Percentiles rank a stretch among this genome's conserved stretches.
These are phyloP conservation scores for Carpatolechia fugitivella DNA, from an alignment of 2,888 invertebrate genomes.

Conservation along the genomic window DNA sequence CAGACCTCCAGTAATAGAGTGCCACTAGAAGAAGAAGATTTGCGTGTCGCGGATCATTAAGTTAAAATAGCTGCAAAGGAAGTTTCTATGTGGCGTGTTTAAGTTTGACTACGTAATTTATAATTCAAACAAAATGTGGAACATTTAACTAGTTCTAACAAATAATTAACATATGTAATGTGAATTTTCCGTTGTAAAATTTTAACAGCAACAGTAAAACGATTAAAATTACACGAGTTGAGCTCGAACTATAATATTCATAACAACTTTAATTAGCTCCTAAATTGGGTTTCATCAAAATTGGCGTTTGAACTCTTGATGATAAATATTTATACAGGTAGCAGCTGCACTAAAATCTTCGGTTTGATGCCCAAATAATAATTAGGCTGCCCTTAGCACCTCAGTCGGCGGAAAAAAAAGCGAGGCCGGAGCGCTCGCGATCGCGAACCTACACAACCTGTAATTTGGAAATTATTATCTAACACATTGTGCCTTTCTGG, in stretches of 20 bases:
- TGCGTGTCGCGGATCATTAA: background rate
- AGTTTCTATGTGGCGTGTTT: background rate
- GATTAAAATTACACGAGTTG: slow-evolving; percentile 4
- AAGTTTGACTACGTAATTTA: background rate
- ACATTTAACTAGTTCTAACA: slow-evolving; percentile 7
- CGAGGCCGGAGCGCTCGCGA: slow-evolving; percentile 54
- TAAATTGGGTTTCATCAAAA: slow-evolving; percentile 69
- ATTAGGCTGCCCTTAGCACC: slow-evolving; percentile 79
- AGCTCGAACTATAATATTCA: slow-evolving; percentile 36
- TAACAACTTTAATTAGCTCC: slow-evolving; percentile 47
- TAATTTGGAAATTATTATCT: slow-evolving; percentile 80
- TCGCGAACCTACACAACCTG: slow-evolving; percentile 76
- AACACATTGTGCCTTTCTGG: slow-evolving; percentile 80
- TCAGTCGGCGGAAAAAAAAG: slow-evolving; percentile 73
- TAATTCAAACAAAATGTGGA: slow-evolving; percentile 4
- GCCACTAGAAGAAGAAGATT: too few species aligned
- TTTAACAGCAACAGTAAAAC: slow-evolving; percentile 14
- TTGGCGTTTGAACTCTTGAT: slow-evolving; percentile 72
- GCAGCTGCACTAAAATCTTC: slow-evolving; percentile 77
- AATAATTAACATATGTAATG: slow-evolving; percentile 5
- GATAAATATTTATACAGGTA: slow-evolving; percentile 80
- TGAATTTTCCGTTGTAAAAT: slow-evolving; percentile 8
- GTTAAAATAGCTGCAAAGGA: background rate
- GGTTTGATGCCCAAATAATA: slow-evolving; percentile 77
- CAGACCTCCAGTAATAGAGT: too few species aligned